Base-by-base conservation (phyloP, 2,113 vertebrate species). In the Vimba vimba region DNA sequence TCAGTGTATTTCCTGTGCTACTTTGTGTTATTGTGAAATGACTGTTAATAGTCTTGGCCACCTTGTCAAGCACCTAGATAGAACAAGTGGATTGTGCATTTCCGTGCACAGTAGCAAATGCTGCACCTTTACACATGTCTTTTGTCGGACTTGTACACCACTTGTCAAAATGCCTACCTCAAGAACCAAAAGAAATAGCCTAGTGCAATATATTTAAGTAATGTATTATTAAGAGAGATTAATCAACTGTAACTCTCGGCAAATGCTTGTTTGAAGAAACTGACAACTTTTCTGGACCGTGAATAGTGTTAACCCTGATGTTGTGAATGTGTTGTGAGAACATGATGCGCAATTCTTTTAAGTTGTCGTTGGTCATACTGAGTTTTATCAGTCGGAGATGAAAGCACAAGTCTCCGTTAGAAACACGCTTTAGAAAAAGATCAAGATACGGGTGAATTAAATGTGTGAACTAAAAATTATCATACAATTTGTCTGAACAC, bases 311-410 rank as follows among this genome's bases (percentile, higher is more conserved):
- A 93, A 95, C 15, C 94, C 94, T 94, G 95, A 50, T 96, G 96
- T 96, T 75, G 30, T 76, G 94, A 93, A 92, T 93, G 47, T 96
- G 96, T 96, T 79, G 69, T 76, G 94, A 93, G 92, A 60, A 25
- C 76, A 97, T 96, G n/a, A 97, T 97, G 17, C 39, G 57, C 59
- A 83, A 27, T n/a, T 23, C 3, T 57, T 8, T 17, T 71, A 75
- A 68, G 79, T 82, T 68, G 17, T 52, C 59, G 15, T 45, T n/a
- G 43, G 68, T 80, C 62, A 86, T 91, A 95, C 97, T 97, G 97
- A 98, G 97, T 97, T 98, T 96, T 98, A 97, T 98, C 97, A 98
- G 97, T 97, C 95, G 89, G 78, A 23, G 78, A 86, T 86, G 85
- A 45, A 78, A 82, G 8, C 55, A 76, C 79, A 86, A 55, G 76